Conservation (phyloP, 2,113 vertebrate genomes). For the Stegostoma tigrinum region DNA sequence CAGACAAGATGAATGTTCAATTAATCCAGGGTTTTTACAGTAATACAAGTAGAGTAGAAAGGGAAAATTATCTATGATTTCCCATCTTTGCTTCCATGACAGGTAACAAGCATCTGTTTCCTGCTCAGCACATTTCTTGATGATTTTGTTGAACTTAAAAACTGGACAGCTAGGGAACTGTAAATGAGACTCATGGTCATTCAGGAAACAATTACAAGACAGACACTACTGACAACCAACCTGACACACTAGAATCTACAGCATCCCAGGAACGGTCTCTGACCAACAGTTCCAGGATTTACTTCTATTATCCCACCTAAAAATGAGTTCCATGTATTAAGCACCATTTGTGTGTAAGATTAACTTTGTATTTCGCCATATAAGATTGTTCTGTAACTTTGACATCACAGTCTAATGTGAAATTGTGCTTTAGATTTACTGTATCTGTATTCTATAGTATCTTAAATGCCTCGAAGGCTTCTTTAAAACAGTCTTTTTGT, state of each 20-base stretch:
- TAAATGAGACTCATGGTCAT: neutral
- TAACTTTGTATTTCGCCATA: neutral
- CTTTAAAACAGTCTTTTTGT: neutral
- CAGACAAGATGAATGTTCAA: neutral
- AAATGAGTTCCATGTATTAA: neutral
- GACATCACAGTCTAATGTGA: neutral
- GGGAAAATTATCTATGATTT: neutral
- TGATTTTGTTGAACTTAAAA: neutral
- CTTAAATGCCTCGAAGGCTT: neutral
- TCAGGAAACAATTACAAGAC: neutral
- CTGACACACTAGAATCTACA: neutral
- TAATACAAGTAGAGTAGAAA: neutral
- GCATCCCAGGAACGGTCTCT: neutral
- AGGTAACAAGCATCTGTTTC: neutral
- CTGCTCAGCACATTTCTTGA: neutral
- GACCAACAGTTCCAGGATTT: neutral
- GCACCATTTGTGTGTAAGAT: neutral
- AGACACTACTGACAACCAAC: neutral
- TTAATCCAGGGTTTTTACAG: neutral
- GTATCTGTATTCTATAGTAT: neutral
- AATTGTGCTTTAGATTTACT: neutral
- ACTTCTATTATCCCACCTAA: neutral
- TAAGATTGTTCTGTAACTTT: neutral
- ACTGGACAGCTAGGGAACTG: neutral
- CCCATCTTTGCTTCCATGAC: neutral